Evolutionary conservation across 2,888 invertebrate species (phyloP).

Genomic region (Drosophila cognata): DNA sequence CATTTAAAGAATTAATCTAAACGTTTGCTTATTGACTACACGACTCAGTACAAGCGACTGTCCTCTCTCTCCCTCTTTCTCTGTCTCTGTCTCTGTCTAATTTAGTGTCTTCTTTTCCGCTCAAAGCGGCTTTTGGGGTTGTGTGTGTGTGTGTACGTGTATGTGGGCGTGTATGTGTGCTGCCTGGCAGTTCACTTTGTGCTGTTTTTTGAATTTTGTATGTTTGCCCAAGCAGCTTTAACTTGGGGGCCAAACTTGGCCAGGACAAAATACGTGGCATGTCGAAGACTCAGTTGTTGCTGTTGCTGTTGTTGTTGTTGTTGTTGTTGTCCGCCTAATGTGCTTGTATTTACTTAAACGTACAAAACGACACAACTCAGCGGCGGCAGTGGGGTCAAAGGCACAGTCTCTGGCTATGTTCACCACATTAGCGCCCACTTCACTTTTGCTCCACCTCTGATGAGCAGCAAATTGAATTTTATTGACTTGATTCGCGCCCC

Average conservation of each 20-base stretch:
- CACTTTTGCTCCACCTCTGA: conserved; percentile 50
- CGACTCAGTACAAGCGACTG: background rate
- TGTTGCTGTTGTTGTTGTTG: conserved; percentile 28
- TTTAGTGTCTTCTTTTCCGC: conserved; percentile 33
- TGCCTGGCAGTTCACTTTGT: conserved; percentile 44
- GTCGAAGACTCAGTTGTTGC: conserved; percentile 13
- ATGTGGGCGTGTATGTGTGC: conserved; percentile 5
- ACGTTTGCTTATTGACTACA: conserved; percentile 39
- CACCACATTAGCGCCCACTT: conserved; percentile 63
- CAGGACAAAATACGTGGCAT: conserved; percentile 33
- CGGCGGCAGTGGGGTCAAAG: background rate
- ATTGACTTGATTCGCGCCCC: conserved; percentile 68
- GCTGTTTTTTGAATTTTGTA: conserved; percentile 47
- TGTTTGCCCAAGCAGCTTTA: conserved; percentile 58
- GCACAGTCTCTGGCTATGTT: conserved; percentile 37
- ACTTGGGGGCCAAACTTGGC: conserved; percentile 24
- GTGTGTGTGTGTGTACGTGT: conserved; percentile 1
- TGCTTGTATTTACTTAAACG: conserved; percentile 77
- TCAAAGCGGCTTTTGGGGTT: conserved; percentile 38
- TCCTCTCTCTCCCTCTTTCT: conserved; percentile 7
- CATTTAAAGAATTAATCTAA: conserved; percentile 45
- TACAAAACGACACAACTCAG: conserved; percentile 45
- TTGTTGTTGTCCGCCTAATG: conserved; percentile 60
- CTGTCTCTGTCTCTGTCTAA: conserved; percentile 31
- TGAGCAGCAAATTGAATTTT: conserved; percentile 76